These are phyloP conservation scores for Coturnix japonica DNA, from an alignment of 2,113 vertebrate species.

Conservation along the genomic window DNA sequence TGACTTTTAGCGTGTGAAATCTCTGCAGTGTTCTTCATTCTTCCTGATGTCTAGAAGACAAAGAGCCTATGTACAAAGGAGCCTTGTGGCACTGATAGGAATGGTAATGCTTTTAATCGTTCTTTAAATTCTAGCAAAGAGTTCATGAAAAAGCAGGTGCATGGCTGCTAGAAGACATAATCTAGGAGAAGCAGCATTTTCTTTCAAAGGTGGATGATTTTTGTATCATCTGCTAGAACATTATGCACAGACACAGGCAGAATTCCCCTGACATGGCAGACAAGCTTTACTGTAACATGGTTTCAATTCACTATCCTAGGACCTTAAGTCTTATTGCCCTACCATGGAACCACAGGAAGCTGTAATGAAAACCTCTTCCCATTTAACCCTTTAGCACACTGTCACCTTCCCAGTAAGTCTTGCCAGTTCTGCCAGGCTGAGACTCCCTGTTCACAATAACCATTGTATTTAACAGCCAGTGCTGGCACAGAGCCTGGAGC, in stretches of 20 bases:
- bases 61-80: neutral
- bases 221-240: neutral
- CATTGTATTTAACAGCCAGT: rapidly evolving
- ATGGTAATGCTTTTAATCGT: neutral
- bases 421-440: neutral
- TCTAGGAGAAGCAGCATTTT: neutral
- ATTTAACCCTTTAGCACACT: neutral
- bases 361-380: neutral
- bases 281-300: neutral
- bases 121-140: neutral
- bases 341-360: neutral
- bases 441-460: rapidly evolving
- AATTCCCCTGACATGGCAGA: neutral
- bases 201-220: neutral
- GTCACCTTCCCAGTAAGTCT: neutral
- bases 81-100: neutral
- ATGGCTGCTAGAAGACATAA: neutral
- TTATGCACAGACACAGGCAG: neutral
- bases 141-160: neutral
- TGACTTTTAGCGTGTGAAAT: neutral
- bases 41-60: neutral
- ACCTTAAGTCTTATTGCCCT: neutral
- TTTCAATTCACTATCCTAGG: neutral
- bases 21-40: neutral
- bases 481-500: neutral